Conservation (phyloP, 2,888 invertebrate species). For the Ceramica pisi region DNA sequence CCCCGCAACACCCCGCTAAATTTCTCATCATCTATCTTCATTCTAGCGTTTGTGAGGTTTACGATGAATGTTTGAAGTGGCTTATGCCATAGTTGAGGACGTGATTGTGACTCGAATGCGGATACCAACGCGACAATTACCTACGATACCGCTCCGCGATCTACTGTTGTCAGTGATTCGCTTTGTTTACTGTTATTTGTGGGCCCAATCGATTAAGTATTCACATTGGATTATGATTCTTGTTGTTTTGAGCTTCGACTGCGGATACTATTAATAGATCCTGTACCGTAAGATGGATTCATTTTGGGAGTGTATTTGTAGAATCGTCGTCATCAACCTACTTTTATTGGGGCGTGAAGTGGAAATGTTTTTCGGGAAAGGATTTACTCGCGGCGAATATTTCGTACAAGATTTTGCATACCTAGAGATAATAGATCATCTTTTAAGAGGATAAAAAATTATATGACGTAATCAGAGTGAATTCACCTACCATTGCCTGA, state of each 20-base stretch:
- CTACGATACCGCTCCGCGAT: slow-evolving; percentile 48
- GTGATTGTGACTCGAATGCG: slow-evolving; percentile 49
- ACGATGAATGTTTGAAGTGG: slow-evolving; percentile 11
- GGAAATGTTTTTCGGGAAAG: background rate
- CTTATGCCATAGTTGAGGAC: background rate
- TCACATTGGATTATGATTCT: slow-evolving; percentile 43
- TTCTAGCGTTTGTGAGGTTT: slow-evolving; percentile 25
- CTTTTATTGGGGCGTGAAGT: background rate
- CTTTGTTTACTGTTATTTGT: slow-evolving; percentile 54
- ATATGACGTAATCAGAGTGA: too few species aligned
- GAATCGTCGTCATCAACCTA: slow-evolving; percentile 6
- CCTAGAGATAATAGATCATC: background rate
- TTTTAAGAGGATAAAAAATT: background rate
- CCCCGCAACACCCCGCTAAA: slow-evolving; percentile 19
- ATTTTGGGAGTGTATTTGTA: slow-evolving; percentile 20
- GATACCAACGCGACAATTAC: slow-evolving; percentile 56
- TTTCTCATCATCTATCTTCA: background rate
- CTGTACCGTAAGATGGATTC: slow-evolving; percentile 3
- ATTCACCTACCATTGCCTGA: background rate
- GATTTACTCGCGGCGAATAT: background rate
- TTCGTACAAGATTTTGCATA: background rate
- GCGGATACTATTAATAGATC: slow-evolving; percentile 21
- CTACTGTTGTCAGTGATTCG: slow-evolving; percentile 44
- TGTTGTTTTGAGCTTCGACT: slow-evolving; percentile 22
- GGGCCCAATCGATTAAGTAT: slow-evolving; percentile 33